Evolutionary conservation across 1,140 invertebrate species (phyloP).

Genomic region (Planococcus citri): DNA sequence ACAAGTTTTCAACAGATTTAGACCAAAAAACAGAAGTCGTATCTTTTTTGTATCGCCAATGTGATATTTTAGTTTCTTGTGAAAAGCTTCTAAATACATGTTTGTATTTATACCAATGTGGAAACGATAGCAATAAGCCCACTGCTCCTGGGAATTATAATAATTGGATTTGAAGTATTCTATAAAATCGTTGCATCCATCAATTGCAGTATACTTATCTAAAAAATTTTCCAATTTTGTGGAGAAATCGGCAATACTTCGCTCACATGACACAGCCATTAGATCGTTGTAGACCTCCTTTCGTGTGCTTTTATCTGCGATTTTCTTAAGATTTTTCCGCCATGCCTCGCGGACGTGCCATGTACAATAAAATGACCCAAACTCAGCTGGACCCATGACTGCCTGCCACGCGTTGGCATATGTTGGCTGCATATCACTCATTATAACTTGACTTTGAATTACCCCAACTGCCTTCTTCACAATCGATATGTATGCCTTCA

Average conservation of each 20-base stretch:
- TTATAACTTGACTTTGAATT: not conserved
- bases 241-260: conserved; percentile 4
- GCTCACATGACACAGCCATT: not conserved
- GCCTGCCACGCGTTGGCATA: conserved; percentile 2
- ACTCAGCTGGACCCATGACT: not conserved
- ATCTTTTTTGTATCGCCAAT: conserved; percentile 21
- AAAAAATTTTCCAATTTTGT: conserved; percentile 8
- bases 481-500: not conserved
- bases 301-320: not conserved
- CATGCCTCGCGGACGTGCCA: not conserved
- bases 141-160: not conserved
- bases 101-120: conserved; percentile 22
- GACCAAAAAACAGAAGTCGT: too few relatives aligned
- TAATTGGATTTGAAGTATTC: conserved; percentile 20
- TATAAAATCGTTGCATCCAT: conserved; percentile 7
- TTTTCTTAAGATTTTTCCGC: not conserved
- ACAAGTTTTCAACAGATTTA: too few relatives aligned
- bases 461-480: not conserved
- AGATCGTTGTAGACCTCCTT: too few relatives aligned
- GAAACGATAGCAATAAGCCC: conserved; percentile 22
- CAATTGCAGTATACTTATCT: not conserved
- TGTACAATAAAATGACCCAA: not conserved
- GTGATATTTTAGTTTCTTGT: conserved; percentile 21
- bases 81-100: conserved; percentile 23
- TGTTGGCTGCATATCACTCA: not conserved